Evolutionary conservation across 2,888 invertebrate species (phyloP).

Genomic region (Diaphora mendica): DNA sequence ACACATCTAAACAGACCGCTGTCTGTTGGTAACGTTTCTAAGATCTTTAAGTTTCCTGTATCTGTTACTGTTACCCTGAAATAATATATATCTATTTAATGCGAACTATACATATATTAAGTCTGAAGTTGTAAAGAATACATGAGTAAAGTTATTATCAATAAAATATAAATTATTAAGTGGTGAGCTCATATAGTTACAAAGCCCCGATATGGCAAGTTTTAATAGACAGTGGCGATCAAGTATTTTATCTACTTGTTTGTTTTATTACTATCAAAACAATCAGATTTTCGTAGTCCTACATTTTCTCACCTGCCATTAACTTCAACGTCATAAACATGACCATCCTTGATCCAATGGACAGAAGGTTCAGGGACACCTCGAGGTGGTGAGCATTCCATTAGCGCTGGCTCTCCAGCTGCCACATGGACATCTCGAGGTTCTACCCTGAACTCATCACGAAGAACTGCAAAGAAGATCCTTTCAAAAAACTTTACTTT

Average conservation of each 20-base stretch:
- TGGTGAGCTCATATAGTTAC: too few relatives aligned
- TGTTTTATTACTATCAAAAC: not conserved
- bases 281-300: not conserved
- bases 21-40: conserved; percentile 95
- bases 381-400: conserved; percentile 97
- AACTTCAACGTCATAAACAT: conserved; percentile 87
- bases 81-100: conserved; percentile 31
- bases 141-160: not conserved
- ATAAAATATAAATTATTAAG: too few relatives aligned
- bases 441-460: conserved; percentile 97
- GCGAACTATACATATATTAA: not conserved
- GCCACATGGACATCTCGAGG: conserved; percentile 97
- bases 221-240: not conserved
- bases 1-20: conserved; percentile 97
- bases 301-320: conserved; percentile 85
- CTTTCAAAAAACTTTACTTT: too few relatives aligned
- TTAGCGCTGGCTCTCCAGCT: conserved; percentile 95
- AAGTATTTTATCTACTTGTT: not conserved
- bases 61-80: conserved; percentile 92
- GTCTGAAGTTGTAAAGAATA: not conserved
- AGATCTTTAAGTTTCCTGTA: conserved; percentile 95
- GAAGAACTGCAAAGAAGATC: conserved; percentile 90
- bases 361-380: conserved; percentile 98
- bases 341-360: conserved; percentile 94
- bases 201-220: not conserved